Evolutionary conservation across 2,888 invertebrate genomes (phyloP).

Genomic region (Cephus nigrinus): DNA sequence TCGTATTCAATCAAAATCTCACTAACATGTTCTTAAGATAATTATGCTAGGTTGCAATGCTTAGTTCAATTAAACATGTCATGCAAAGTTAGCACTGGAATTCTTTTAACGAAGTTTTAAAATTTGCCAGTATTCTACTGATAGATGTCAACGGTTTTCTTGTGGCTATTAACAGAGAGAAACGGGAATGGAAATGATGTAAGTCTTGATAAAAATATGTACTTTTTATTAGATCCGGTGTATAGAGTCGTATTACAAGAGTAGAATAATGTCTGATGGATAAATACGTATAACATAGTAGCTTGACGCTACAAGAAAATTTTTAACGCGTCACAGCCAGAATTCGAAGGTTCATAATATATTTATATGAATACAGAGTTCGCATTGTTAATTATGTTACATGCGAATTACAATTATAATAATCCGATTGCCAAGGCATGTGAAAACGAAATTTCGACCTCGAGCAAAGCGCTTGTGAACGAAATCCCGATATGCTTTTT

Average conservation of each 20-base stretch:
- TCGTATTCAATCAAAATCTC: not conserved
- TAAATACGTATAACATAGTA: conserved; percentile 16
- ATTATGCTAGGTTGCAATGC: not conserved
- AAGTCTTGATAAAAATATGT: conserved; percentile 9
- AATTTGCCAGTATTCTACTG: not conserved
- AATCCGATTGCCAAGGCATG: not conserved
- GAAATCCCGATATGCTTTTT: not conserved
- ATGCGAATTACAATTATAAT: not conserved
- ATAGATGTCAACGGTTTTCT: not conserved
- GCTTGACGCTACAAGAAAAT: conserved; percentile 24
- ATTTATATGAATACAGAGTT: conserved; percentile 4
- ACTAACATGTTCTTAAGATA: not conserved
- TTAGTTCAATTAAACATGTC: not conserved
- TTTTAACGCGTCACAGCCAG: conserved; percentile 39
- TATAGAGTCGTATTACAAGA: conserved; percentile 14
- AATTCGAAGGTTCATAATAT: conserved; percentile 22
- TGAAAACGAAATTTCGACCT: not conserved
- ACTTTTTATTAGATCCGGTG: conserved; percentile 13
- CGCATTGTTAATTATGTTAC: not conserved
- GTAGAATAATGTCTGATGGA: conserved; percentile 7
- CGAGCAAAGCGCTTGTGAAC: not conserved
- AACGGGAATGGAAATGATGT: not conserved
- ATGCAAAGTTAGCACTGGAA: not conserved
- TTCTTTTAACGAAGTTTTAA: not conserved
- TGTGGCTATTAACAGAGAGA: not conserved